Evolutionary conservation across 2,113 vertebrate species (phyloP).

Genomic region (Rostratula benghalensis): DNA sequence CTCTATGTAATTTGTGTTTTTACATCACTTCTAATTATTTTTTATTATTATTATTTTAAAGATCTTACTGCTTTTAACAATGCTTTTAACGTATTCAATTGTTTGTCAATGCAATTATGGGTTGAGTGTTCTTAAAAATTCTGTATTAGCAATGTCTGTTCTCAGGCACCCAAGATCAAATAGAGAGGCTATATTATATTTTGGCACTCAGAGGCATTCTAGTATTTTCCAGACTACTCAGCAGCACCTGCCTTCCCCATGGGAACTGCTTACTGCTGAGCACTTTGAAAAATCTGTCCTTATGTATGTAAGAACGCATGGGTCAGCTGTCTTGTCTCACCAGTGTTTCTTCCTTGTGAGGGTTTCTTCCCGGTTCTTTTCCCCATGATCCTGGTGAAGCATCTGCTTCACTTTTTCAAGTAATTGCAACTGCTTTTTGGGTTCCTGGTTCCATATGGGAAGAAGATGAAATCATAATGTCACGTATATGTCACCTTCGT

Average conservation of each 20-base stretch:
- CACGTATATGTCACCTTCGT: not conserved
- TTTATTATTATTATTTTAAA: not conserved
- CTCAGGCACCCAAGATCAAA: not conserved
- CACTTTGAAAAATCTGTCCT: not conserved
- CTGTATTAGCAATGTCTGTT: fast-evolving
- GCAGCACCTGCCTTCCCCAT: not conserved
- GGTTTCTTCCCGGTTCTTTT: not conserved
- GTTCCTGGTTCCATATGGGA: not conserved
- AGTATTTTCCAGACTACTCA: not conserved
- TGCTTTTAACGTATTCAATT: not conserved
- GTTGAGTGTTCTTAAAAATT: not conserved
- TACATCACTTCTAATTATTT: not conserved
- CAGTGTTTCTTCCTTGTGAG: not conserved
- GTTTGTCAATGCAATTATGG: not conserved
- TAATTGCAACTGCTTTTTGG: not conserved
- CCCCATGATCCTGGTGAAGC: not conserved
- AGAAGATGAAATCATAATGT: not conserved
- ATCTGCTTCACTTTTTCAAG: not conserved
- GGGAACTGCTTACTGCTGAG: not conserved
- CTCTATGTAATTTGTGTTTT: not conserved
- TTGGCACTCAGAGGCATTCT: not conserved
- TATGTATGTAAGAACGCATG: fast-evolving
- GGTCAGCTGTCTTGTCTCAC: not conserved
- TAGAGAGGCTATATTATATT: not conserved
- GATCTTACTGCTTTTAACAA: not conserved